Conservation (phyloP, 1,140 invertebrate species). For the Drosophila murphyi region DNA sequence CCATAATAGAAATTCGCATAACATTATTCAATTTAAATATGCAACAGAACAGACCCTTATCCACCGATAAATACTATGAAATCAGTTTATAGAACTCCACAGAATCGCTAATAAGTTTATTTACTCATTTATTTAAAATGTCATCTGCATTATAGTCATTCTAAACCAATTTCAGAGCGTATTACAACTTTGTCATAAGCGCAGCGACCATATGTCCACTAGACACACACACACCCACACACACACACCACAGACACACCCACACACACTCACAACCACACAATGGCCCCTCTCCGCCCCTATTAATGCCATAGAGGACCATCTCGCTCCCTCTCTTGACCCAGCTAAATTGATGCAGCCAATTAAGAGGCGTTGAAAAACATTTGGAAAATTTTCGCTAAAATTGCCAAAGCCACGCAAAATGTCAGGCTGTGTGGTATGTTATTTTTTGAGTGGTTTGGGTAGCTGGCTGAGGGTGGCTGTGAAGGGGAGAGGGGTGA, state of each 20-base stretch:
- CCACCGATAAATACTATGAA: conserved; percentile 5
- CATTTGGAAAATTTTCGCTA: conserved; percentile 44
- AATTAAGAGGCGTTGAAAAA: conserved; percentile 54
- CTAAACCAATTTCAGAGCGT: conserved; percentile 38
- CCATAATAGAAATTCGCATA: no score
- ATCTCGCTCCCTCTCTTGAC: neutral
- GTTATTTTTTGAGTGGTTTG: no score
- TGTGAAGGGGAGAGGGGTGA: neutral
- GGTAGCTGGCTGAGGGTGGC: no score
- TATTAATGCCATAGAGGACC: no score
- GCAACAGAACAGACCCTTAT: no score
- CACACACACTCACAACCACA: neutral
- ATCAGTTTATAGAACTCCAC: neutral
- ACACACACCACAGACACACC: no score
- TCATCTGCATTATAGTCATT: conserved; percentile 35
- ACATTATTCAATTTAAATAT: no score
- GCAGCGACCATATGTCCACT: conserved; percentile 26
- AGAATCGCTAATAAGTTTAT: conserved; percentile 2
- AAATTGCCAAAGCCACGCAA: conserved; percentile 39
- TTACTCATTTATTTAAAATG: conserved; percentile 34
- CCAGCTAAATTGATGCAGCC: conserved; percentile 44
- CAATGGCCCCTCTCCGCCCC: conserved; percentile 7
- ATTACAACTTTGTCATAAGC: conserved; percentile 47
- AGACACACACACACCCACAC: no score
- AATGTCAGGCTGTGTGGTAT: neutral